phyloP scores from a whole-genome alignment of 1,140 invertebrate species.

The Cotesia chilonis region DNA sequence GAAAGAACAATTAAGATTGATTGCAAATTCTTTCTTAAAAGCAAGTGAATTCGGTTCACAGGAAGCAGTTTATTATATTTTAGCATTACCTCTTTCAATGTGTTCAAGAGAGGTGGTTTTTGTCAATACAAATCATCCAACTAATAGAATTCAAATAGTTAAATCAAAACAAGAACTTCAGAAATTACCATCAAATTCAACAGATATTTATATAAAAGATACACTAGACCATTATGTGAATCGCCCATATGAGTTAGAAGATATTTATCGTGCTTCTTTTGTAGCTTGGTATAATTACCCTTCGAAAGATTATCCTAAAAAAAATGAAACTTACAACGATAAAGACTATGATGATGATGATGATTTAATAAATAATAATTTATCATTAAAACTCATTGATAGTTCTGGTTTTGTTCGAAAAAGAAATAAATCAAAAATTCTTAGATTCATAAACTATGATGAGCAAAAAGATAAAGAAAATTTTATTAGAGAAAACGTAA shows the following conservation, averaged over 20 bases:
- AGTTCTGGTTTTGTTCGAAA: not conserved
- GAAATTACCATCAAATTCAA: slow-evolving; percentile 20
- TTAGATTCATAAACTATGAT: slow-evolving; percentile 36
- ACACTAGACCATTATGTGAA: slow-evolving; percentile 29
- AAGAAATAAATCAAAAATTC: slow-evolving; percentile 10
- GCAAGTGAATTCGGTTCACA: slow-evolving; percentile 37
- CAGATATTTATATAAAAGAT: slow-evolving; percentile 36
- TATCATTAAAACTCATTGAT: too few species aligned
- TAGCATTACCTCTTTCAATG: slow-evolving; percentile 41
- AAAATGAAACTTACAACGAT: slow-evolving; percentile 5
- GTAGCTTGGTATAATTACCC: slow-evolving; percentile 17
- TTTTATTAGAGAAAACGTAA: slow-evolving; percentile 44
- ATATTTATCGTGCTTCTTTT: slow-evolving; percentile 33
- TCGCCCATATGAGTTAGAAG: slow-evolving; percentile 1
- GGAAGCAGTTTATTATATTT: slow-evolving; percentile 48
- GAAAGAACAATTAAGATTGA: slow-evolving; percentile 46
- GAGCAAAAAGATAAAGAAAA: slow-evolving; percentile 40
- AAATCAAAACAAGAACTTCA: slow-evolving; percentile 24
- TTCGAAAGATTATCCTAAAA: slow-evolving; percentile 1
- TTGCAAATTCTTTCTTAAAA: not conserved
- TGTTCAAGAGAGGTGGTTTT: slow-evolving; percentile 6
- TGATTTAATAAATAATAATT: slow-evolving; percentile 2
- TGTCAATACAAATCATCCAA: slow-evolving; percentile 30
- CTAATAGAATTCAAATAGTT: slow-evolving; percentile 25
- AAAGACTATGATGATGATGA: slow-evolving; percentile 22